Conservation (phyloP, 2,797 vertebrate genomes). For the Crenuchus spilurus region DNA sequence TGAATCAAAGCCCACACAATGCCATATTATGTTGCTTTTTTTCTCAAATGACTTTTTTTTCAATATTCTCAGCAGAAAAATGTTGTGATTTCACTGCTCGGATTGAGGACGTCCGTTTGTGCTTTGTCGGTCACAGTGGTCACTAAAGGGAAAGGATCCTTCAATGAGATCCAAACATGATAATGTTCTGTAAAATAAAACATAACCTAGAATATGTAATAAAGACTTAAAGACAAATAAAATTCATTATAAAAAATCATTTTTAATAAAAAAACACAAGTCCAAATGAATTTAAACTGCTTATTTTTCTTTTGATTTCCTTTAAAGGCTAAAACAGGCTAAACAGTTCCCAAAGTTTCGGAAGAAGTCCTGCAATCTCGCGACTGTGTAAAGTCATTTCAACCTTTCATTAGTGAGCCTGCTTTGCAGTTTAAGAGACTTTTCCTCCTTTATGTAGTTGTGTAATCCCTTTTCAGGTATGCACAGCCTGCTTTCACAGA, state of each 20-base stretch:
- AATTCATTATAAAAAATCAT: neutral
- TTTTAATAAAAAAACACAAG: neutral
- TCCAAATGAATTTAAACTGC: neutral
- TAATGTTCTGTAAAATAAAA: slow-evolving; percentile 18
- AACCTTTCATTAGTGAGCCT: slow-evolving; percentile 58
- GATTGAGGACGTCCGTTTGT: neutral
- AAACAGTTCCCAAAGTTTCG: slow-evolving; percentile 1
- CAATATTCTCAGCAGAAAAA: neutral
- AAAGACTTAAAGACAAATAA: neutral
- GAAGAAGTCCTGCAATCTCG: neutral
- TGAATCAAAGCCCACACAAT: slow-evolving; percentile 1
- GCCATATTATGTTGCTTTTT: neutral
- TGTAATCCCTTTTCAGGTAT: slow-evolving; percentile 63
- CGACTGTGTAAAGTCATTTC: slow-evolving; percentile 27
- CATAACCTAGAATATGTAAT: slow-evolving; percentile 21
- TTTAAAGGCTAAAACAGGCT: neutral
- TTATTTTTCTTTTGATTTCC: neutral
- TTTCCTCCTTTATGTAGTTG: slow-evolving; percentile 47
- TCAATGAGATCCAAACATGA: neutral
- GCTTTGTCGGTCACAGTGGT: neutral
- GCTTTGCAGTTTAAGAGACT: slow-evolving; percentile 34
- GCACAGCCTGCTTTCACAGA: slow-evolving; percentile 42
- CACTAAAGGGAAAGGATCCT: neutral
- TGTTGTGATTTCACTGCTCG: neutral
- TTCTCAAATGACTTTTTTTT: neutral